Base-by-base conservation (phyloP, 2,113 vertebrate species). In the Lampris incognitus region DNA sequence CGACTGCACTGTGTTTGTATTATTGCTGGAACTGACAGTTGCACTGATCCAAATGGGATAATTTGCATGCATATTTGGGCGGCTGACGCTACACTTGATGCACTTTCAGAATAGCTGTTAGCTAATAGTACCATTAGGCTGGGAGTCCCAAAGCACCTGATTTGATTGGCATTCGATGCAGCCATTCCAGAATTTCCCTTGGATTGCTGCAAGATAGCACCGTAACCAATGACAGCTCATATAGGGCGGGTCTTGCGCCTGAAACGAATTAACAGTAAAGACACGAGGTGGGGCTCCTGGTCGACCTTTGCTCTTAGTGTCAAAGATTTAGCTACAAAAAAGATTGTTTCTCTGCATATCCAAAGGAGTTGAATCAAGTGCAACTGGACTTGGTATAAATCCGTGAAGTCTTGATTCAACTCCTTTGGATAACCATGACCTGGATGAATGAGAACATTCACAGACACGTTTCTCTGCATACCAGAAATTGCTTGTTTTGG, bases 131-230 rank as follows among this genome's bases (percentile, higher is more conserved):
- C 46, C 50, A n/a, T 24, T 76, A 49, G 58, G 70, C 50, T 83
- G 85, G 78, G 84, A 68, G 80, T 71, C 2, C 38, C 66, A 74
- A 72, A 89, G 79, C 89, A 87, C 83, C 84, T 88, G 87, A 82
- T 84, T 70, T 88, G 87, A 90, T 85, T 83, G 91, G 85, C 88
- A 71, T 4, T 3, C 4, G 40, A 52, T 48, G 38, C 1, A 78
- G 39, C 87, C 78, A 84, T 36, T 78, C 57, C 2, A 52, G 78
- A 42, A 38, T 66, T 59, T 57, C 67, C 66, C 1, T 44, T 49
- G 51, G 68, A 80, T 76, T 46, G 9, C 77, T 81, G 72, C 71
- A 39, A 65, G 66, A 78, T 9, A 13, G 58, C 58, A 60, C 13
- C 7, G 2, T 11, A 39, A 24, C 89, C 83, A 91, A 76, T 89